Base-by-base conservation (phyloP, 2,888 invertebrate genomes). In the Drosophila stalkeri region DNA sequence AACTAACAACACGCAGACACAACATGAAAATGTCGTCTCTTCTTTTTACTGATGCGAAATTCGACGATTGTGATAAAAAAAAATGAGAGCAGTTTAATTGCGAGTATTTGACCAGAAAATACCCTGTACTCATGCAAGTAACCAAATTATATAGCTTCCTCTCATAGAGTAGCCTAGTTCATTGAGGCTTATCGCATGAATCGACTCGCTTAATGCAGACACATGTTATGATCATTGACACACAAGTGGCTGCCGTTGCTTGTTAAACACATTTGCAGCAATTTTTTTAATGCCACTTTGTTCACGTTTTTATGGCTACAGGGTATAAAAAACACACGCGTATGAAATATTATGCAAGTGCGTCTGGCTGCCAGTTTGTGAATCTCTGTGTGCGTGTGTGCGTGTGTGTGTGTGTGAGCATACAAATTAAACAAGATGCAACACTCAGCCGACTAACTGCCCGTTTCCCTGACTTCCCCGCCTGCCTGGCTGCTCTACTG, bases 391-490 rank as follows among this genome's bases (percentile, higher is more conserved):
- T 64, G 69, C 27, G 46, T 61, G 59, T 54, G 55, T 43, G 57
- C 54, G 57, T 23, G 54, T 20, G 44, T 47, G 43, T 68, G 44
- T 65, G 64, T 56, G 72, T 70, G 77, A 61, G 74, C 72, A 82
- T 75, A 76, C 80, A 88, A 84, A 89, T 85, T 88, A 85, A 85
- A 85, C 84, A 85, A 85, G 89, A 89, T 82, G 86, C 83, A 88
- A 88, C 64, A 76, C 82, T 88, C 83, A 73, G 72, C 44, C 71
- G 67, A 41, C 82, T 71, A 72, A 70, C 73, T 74, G 75, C 59
- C 73, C 55, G 72, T 56, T 47, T 52, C 61, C 77, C 72, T 49
- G 56, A 12, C 39, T 31, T 14, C 47, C 31, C 31, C 43, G 41
- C 18, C 35, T 16, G 27, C 27, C 41, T 31, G 41, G 51, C 52